Percentiles rank a stretch among this genome's conserved stretches.
Conservation (phyloP, 2,797 vertebrate species). For the Acridotheres tristis region DNA sequence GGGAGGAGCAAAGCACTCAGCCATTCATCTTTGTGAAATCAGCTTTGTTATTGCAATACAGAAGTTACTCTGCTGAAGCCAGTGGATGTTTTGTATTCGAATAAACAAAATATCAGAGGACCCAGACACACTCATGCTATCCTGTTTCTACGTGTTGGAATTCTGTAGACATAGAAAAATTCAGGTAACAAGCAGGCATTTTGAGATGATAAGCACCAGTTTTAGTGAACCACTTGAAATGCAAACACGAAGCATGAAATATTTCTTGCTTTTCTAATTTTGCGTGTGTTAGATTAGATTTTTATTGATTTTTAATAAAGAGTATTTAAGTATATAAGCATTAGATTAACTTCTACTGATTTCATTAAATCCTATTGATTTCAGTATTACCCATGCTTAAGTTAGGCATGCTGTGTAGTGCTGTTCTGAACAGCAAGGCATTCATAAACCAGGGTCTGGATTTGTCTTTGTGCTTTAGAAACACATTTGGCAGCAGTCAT, state of each 20-base stretch:
- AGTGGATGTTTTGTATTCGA: not conserved
- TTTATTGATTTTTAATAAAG: not conserved
- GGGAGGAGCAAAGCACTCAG: not conserved
- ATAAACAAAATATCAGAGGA: not conserved
- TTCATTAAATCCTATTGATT: not conserved
- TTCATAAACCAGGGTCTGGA: not conserved
- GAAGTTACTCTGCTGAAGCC: not conserved
- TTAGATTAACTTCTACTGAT: not conserved
- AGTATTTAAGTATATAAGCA: not conserved
- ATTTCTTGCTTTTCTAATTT: not conserved
- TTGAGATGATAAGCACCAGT: not conserved
- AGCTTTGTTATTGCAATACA: not conserved
- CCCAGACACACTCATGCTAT: not conserved
- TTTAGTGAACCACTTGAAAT: not conserved
- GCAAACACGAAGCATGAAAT: not conserved
- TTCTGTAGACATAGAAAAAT: not conserved
- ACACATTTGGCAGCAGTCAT: not conserved
- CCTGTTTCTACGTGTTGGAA: slow-evolving; percentile 23
- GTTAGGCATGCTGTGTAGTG: not conserved
- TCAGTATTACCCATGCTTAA: not conserved
- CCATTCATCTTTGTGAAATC: not conserved
- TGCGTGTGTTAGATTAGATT: not conserved
- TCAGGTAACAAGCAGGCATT: slow-evolving; percentile 2
- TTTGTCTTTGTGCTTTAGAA: not conserved
- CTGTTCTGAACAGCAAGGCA: not conserved